Conservation (phyloP, 2,888 invertebrate species). For the Notodromas monacha region DNA sequence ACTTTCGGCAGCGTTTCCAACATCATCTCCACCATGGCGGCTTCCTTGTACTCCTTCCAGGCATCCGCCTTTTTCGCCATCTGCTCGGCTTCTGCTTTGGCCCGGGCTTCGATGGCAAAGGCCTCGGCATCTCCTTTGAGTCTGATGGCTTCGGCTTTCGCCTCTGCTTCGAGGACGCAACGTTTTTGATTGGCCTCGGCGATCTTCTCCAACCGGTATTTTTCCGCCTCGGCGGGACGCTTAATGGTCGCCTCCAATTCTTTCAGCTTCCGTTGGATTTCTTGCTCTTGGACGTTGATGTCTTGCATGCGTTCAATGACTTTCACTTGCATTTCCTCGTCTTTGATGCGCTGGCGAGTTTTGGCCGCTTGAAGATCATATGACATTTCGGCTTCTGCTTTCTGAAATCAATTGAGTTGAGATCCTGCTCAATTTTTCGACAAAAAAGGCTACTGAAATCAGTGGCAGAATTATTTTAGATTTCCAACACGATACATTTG, state of each 20-base stretch:
- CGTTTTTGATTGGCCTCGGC: conserved; percentile 68
- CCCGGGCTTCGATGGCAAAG: conserved; percentile 69
- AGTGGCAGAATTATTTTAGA: too few species aligned
- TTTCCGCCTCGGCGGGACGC: conserved; percentile 85
- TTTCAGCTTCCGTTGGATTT: conserved; percentile 58
- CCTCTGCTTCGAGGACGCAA: conserved; percentile 74
- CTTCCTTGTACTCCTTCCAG: conserved; percentile 77
- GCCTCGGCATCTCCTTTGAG: conserved; percentile 42
- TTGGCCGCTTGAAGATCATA: conserved; percentile 76
- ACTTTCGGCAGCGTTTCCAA: conserved; percentile 81
- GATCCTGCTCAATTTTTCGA: too few species aligned
- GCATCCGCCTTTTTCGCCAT: conserved; percentile 92
- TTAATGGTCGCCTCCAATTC: conserved; percentile 73
- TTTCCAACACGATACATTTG: too few species aligned
- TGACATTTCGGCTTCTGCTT: conserved; percentile 74
- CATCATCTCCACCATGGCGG: conserved; percentile 86
- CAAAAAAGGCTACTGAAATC: neutral
- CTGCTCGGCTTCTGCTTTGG: conserved; percentile 79
- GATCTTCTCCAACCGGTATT: conserved; percentile 49
- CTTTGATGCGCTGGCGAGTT: conserved; percentile 74
- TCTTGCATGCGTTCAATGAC: conserved; percentile 70
- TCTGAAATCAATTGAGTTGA: conserved; percentile 18
- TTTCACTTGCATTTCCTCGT: conserved; percentile 85
- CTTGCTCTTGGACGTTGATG: conserved; percentile 80
- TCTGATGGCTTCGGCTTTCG: conserved; percentile 58